These are phyloP conservation scores for Delichon dasypus DNA, from an alignment of 2,797 vertebrate species.

Conservation along the genomic window DNA sequence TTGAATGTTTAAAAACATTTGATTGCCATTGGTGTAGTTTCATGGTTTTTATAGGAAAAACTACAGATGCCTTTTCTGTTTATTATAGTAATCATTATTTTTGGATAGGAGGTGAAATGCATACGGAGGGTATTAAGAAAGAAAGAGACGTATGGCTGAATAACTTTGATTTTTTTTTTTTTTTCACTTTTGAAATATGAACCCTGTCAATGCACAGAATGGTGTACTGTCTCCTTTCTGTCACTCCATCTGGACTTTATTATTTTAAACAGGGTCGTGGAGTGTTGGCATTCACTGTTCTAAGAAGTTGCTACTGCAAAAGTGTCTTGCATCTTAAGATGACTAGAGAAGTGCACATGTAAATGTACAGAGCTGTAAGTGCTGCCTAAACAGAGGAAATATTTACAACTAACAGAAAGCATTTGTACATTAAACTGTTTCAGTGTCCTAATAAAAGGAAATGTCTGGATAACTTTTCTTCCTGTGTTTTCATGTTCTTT, in stretches of 20 bases:
- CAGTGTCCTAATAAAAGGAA: slow-evolving; percentile 46
- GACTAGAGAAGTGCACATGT: slow-evolving; percentile 19
- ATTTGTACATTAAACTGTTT: slow-evolving; percentile 30
- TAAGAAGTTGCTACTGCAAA: slow-evolving; percentile 55
- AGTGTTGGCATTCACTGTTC: slow-evolving; percentile 55
- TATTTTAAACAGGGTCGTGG: slow-evolving; percentile 63
- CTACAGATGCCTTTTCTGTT: slow-evolving; percentile 23
- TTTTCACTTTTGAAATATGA: slow-evolving; percentile 73
- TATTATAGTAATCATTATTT: slow-evolving; percentile 15
- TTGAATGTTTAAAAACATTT: slow-evolving; percentile 2
- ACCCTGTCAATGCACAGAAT: slow-evolving; percentile 55
- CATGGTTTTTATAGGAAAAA: neutral
- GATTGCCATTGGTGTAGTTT: neutral
- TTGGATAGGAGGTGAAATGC: slow-evolving; percentile 17
- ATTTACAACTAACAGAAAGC: slow-evolving; percentile 27
- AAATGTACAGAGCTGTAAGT: slow-evolving; percentile 19
- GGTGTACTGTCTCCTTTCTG: slow-evolving; percentile 65
- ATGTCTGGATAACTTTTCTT: slow-evolving; percentile 1
- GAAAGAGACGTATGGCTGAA: slow-evolving; percentile 48
- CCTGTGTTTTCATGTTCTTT: neutral
- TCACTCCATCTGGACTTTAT: slow-evolving; percentile 74
- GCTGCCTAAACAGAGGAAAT: slow-evolving; percentile 19
- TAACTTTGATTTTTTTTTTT: slow-evolving; percentile 60
- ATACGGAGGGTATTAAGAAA: slow-evolving; percentile 69
- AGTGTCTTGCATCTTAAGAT: slow-evolving; percentile 39